Base-by-base conservation (phyloP, 2,888 invertebrate genomes). In the Heliconius ismenius region DNA sequence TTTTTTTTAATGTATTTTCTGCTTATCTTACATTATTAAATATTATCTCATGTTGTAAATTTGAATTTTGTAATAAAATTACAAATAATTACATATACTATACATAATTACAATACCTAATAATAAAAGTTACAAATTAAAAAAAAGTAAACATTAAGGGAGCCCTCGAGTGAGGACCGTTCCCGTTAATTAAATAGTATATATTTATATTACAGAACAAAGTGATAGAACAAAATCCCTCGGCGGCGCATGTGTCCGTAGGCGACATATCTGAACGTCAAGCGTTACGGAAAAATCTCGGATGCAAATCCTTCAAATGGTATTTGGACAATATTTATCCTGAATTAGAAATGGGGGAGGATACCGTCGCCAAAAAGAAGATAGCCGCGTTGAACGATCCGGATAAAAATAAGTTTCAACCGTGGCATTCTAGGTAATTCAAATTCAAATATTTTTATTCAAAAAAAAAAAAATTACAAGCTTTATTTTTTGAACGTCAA, bases 221-320 rank as follows among this genome's bases (percentile, higher is more conserved):
- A 86, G 98, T 96, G 79, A 95, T 97, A 79, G 94, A 95, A 79
- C 94, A 95, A 63, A 95, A 96, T 81, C 96, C 96, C 6, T 95
- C 95, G 3, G 95, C 95, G 0, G 95, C 95, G 32, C 90, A 95
- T 43, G 89, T 96, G 15, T 90, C 95, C 64, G 97, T 96, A 81
- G 99, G 99, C 0, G 97, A 99, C 87, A 94, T 99, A 28, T 95
- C 96, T 0, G 96, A 97, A 0, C 95, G 99, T 72, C 82, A 96
- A 15, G 92, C 95, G 43, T 90, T 99, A 11, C 95, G 98, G 1
- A 93, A 97, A 83, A 92, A 92, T n/a, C 91, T 98, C 0, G 92
- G 96, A 15, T 98, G 98, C 90, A 95, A 97, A 81, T 94, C 96
- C 36, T 98, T 98, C 89, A 95, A 96, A 77, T 98, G 98, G 98